phyloP scores from a whole-genome alignment of 2,113 vertebrate species.

The Plestiodon gilberti region DNA sequence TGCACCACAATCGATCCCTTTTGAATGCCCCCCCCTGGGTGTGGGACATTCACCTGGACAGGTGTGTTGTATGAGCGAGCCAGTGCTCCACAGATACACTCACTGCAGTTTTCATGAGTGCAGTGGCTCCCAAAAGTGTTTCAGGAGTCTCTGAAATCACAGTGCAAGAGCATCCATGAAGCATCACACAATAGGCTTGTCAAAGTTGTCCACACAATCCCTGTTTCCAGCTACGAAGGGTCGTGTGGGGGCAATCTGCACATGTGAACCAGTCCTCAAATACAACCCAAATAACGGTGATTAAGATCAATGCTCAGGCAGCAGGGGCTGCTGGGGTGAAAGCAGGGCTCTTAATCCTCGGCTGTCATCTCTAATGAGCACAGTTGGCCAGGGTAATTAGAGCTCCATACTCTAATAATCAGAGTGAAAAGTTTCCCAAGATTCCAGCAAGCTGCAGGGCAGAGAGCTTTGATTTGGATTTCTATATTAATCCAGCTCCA shows the following conservation, averaged over 20 bases:
- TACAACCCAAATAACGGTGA: neutral
- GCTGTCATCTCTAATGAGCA: slow-evolving; percentile 6
- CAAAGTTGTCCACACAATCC: neutral
- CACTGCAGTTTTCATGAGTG: neutral
- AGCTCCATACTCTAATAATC: slow-evolving; percentile 9
- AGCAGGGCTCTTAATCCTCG: slow-evolving; percentile 9
- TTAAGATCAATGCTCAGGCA: neutral
- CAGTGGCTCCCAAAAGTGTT: neutral
- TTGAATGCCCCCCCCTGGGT: neutral
- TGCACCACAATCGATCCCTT: too few species aligned
- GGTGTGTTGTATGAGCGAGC: neutral
- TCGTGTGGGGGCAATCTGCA: neutral
- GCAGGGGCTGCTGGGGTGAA: neutral
- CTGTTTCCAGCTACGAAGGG: neutral
- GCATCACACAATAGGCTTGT: neutral
- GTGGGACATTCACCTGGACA: neutral
- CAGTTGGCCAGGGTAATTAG: slow-evolving; percentile 9
- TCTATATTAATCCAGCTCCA: slow-evolving; percentile 1
- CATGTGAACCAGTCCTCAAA: neutral
- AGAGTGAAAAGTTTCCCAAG: neutral
- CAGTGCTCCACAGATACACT: neutral
- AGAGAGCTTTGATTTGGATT: neutral
- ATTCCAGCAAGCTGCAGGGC: neutral
- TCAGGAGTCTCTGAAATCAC: neutral
- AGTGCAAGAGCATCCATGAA: neutral